These are phyloP conservation scores for Copsychus sechellarum DNA, from an alignment of 2,113 vertebrate species.

Conservation along the genomic window DNA sequence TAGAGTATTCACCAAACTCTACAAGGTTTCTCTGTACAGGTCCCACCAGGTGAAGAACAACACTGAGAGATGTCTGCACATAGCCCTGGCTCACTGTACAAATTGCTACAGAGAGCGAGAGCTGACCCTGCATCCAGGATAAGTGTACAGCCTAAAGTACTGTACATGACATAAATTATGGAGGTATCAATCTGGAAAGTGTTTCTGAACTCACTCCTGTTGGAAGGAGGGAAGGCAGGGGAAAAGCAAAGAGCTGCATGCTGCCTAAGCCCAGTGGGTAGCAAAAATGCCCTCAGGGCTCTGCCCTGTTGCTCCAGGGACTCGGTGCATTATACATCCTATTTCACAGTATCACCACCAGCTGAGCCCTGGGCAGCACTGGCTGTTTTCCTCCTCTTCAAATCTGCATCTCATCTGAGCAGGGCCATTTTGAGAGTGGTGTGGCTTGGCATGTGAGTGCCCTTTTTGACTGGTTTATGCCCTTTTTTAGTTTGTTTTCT, in stretches of 20 bases:
- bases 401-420: neutral
- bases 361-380: neutral
- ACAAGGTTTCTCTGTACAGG: neutral
- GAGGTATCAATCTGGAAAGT: neutral
- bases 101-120: neutral
- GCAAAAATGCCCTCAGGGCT: neutral
- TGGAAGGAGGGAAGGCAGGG: neutral
- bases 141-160: neutral
- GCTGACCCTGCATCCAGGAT: neutral
- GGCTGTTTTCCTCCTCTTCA: neutral
- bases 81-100: fast-evolving
- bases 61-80: neutral
- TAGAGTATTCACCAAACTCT: conserved; percentile 16
- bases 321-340: neutral
- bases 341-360: conserved; percentile 58
- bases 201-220: neutral
- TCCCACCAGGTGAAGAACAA: conserved; percentile 8
- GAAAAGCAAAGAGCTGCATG: neutral
- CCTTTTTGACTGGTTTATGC: neutral
- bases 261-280: neutral
- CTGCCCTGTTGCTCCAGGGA: neutral
- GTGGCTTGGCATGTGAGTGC: neutral
- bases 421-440: neutral
- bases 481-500: neutral
- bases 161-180: neutral